Conservation (phyloP, 2,113 vertebrate species). For the Oreochromis niloticus region DNA sequence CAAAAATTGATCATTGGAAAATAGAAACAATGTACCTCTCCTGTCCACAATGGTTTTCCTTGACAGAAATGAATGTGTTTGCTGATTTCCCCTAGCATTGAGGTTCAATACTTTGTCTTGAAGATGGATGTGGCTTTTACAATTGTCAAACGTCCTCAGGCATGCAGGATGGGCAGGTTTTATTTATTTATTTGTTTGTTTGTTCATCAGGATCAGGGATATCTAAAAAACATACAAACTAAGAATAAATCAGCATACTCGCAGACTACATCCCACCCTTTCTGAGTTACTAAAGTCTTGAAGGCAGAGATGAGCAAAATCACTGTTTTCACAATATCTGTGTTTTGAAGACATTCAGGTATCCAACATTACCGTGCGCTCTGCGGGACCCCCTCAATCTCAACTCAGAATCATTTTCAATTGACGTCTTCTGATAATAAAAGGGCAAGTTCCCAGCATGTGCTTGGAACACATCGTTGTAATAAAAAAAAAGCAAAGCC, state of each 20-base stretch:
- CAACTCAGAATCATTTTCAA: background rate
- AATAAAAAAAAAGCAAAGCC: background rate
- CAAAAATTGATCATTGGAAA: conserved; percentile 51
- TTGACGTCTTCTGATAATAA: background rate
- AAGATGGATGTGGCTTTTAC: conserved; percentile 62
- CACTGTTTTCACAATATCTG: background rate
- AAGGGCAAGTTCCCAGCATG: background rate
- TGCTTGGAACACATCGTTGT: background rate
- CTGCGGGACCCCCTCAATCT: background rate
- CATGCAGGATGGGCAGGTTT: background rate
- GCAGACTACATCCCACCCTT: background rate
- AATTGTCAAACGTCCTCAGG: conserved; percentile 49
- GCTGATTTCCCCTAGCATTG: conserved; percentile 33
- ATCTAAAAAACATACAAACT: background rate
- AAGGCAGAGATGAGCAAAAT: conserved; percentile 10
- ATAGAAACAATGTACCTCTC: conserved; percentile 34
- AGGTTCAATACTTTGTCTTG: conserved; percentile 54
- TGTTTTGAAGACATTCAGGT: background rate
- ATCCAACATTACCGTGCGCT: background rate
- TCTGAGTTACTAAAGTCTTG: background rate
- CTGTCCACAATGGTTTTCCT: conserved; percentile 18
- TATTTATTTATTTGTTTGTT: background rate
- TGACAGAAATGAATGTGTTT: conserved; percentile 58
- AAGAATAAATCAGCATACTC: conserved; percentile 39
- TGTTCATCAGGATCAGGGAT: background rate